Base-by-base conservation (phyloP, 2,888 invertebrate genomes). In the Leucophora obtusa region DNA sequence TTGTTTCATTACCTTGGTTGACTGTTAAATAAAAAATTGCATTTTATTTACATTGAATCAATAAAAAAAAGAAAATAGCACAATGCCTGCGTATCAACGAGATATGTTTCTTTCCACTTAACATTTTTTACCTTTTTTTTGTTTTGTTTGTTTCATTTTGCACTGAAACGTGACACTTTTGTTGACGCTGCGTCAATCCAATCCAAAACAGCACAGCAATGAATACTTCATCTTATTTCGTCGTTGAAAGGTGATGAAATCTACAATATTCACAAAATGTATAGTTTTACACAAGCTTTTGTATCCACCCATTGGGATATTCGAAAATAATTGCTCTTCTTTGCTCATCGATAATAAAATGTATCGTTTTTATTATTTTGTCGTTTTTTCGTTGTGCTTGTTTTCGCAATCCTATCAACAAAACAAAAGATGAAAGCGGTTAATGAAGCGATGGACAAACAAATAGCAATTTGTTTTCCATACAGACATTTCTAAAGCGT, bases 101-200 rank as follows among this genome's bases (percentile, higher is more conserved):
- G 53, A 54, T 54, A 50, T 66, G 59, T 35, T 54, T 54, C 17
- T 54, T 50, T 54, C 69, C 69, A 75, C 75, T 75, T 75, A 75
- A 54, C 54, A 75, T 59, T 71, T 77, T 58, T 54, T 50, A 58
- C 24, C 35, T 53, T 28, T 59, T n/a, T n/a, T n/a, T n/a, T n/a
- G n/a, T 59, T 78, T 78, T 58, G 28, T 65, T 62, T 24, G 24
- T 74, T 47, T 38, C 38, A 24, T 80, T 82, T 75, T 74, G 65
- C 68, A 62, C 38, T 51, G 74, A 74, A 73, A 83, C 83, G 83
- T 83, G 83, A 79, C 83, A 82, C 74, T 74, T 82, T 77, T 79
- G 76, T 70, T 79, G 82, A 72, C 56, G 68, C 24, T 69, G 24
- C 60, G 47, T 79, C 74, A 74, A 60, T 66, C 47, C 59, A 65